Percentiles rank a stretch among this genome's conserved stretches.
Conservation (phyloP, 2,113 vertebrate genomes). For the Poicephalus meyeri region DNA sequence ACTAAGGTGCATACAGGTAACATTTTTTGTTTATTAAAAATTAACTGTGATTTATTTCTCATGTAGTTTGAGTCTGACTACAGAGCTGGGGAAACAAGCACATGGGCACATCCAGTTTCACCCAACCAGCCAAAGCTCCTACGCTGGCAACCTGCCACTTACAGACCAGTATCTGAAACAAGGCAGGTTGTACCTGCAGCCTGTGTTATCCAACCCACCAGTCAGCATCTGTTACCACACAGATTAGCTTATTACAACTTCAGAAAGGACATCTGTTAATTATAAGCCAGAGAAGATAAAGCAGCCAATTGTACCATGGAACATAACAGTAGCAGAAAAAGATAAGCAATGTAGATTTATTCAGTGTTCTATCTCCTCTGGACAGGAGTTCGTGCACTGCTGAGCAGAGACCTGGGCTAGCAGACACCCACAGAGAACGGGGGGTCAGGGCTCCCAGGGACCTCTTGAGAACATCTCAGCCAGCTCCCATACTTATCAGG, state of each 20-base stretch:
- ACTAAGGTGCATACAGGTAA: too few species aligned
- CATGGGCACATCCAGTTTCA: rapidly evolving
- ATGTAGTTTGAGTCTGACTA: too few species aligned
- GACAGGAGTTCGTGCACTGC: rapidly evolving
- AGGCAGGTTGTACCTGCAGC: not conserved
- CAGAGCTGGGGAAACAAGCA: not conserved
- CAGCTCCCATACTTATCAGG: not conserved
- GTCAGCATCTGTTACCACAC: not conserved
- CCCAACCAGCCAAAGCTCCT: not conserved
- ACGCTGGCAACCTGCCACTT: rapidly evolving
- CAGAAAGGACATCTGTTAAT: not conserved
- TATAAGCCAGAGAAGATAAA: not conserved
- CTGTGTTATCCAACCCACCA: rapidly evolving
- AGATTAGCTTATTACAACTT: not conserved
- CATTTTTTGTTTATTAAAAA: too few species aligned
- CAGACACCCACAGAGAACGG: rapidly evolving
- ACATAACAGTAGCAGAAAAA: not conserved
- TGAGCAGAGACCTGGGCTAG: rapidly evolving
- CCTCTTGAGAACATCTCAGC: too few species aligned
- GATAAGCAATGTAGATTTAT: rapidly evolving
- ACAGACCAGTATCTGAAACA: rapidly evolving
- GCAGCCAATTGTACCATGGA: not conserved
- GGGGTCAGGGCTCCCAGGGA: not conserved
- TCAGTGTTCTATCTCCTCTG: rapidly evolving
- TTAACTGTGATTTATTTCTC: too few species aligned